These are phyloP conservation scores for Tenthredo distinguenda DNA, from an alignment of 2,888 invertebrate species.

Conservation along the genomic window DNA sequence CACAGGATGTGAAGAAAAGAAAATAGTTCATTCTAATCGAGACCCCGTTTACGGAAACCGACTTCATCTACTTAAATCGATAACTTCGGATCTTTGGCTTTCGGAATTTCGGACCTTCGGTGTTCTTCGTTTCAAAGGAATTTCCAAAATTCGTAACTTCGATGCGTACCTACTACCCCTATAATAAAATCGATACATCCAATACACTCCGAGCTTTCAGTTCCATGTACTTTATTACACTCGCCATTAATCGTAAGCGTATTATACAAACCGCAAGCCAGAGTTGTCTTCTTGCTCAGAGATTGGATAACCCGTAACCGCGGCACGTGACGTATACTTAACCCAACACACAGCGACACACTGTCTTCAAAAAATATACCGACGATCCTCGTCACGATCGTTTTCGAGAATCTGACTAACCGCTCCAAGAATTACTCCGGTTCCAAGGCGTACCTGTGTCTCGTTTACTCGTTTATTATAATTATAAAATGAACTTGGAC, in stretches of 20 bases:
- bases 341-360: neutral
- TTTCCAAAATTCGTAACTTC: no score
- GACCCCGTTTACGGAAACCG: no score
- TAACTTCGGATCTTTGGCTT: no score
- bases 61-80: no score
- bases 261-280: constrained; percentile 6
- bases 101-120: no score
- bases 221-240: constrained; percentile 12
- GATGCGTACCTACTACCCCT: neutral
- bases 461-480: no score
- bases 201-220: neutral
- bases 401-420: neutral
- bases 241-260: neutral
- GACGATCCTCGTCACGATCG: neutral
- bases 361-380: neutral
- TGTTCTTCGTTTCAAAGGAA: no score
- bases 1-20: no score
- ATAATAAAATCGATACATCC: neutral
- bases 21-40: no score
- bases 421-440: neutral
- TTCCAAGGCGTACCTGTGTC: no score
- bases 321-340: constrained; percentile 24
- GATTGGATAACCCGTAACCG: constrained; percentile 26
- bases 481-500: no score
- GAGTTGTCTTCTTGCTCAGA: neutral